Percentiles rank a stretch among this genome's conserved stretches.
Evolutionary conservation across 2,888 invertebrate species (phyloP).

Genomic region (Lochmaea crataegi): DNA sequence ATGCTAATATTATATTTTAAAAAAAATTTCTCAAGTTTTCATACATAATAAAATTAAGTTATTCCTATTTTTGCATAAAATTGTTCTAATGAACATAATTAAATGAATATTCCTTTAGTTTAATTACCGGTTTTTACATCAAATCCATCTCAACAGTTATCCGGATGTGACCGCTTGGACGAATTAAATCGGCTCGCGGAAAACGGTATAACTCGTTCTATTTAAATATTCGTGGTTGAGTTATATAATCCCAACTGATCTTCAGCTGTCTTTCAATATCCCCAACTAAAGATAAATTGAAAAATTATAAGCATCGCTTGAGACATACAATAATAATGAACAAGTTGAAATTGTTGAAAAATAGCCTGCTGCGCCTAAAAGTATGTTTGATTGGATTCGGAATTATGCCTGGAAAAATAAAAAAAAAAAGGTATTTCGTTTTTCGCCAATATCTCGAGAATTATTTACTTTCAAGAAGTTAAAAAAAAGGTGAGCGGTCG

Average conservation of each 20-base stretch:
- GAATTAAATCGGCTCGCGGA: background rate
- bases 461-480: too few species aligned
- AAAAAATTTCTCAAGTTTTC: background rate
- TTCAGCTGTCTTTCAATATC: background rate
- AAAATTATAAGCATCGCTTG: background rate
- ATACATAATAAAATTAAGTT: too few species aligned
- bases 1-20: background rate
- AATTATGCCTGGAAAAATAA: too few species aligned
- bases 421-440: too few species aligned
- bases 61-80: background rate
- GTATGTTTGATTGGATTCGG: too few species aligned
- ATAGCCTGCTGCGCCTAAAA: too few species aligned
- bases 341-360: too few species aligned
- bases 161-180: conserved; percentile 21
- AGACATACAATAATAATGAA: too few species aligned
- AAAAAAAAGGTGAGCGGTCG: too few species aligned
- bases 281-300: background rate
- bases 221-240: background rate
- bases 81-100: conserved; percentile 25
- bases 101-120: conserved; percentile 24
- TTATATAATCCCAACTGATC: background rate
- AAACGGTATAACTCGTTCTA: conserved; percentile 2
- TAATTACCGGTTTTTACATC: conserved; percentile 24
- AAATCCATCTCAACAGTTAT: conserved; percentile 29
- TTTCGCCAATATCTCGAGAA: too few species aligned